A percentile compares a stretch with the other conserved stretches of the same genome.
phyloP scores from a whole-genome alignment of 2,113 vertebrate genomes.

The Rhineura floridana region DNA sequence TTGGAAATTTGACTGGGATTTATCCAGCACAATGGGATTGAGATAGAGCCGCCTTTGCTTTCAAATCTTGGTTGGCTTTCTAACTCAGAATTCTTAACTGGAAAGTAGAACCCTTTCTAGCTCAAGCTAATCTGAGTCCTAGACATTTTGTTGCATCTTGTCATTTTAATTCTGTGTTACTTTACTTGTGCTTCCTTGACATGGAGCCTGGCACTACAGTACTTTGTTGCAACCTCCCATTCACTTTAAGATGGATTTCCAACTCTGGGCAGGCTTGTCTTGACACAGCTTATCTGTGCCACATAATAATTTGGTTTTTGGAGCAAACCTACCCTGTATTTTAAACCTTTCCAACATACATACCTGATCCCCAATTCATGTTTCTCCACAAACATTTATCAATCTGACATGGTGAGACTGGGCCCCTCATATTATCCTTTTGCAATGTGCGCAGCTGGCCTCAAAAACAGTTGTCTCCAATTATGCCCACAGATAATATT shows the following conservation, averaged over 20 bases:
- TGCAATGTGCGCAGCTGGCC: conserved; percentile 78
- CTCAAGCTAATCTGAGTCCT: not conserved
- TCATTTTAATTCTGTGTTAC: no score
- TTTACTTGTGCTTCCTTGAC: not conserved
- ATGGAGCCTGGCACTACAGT: not conserved
- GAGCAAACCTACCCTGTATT: not conserved
- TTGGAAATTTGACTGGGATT: not conserved
- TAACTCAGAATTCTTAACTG: not conserved
- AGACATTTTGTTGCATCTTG: not conserved
- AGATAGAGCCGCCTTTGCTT: not conserved
- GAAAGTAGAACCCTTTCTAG: not conserved
- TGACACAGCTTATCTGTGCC: not conserved
- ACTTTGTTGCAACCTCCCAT: not conserved
- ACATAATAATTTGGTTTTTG: not conserved
- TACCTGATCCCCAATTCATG: conserved; percentile 75
- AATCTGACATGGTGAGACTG: conserved; percentile 74
- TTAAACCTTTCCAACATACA: conserved; percentile 62
- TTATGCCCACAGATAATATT: conserved; percentile 82
- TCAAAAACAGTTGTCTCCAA: conserved; percentile 83
- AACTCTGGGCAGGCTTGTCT: no score
- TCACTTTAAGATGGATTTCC: not conserved
- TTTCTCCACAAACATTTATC: conserved; percentile 81
- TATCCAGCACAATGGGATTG: not conserved
- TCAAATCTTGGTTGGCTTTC: not conserved
- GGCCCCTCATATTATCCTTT: conserved; percentile 76